Percentiles rank a stretch among this genome's conserved stretches.
Conservation (phyloP, 1,140 invertebrate species). For the Pseudomyrmex concolor region DNA sequence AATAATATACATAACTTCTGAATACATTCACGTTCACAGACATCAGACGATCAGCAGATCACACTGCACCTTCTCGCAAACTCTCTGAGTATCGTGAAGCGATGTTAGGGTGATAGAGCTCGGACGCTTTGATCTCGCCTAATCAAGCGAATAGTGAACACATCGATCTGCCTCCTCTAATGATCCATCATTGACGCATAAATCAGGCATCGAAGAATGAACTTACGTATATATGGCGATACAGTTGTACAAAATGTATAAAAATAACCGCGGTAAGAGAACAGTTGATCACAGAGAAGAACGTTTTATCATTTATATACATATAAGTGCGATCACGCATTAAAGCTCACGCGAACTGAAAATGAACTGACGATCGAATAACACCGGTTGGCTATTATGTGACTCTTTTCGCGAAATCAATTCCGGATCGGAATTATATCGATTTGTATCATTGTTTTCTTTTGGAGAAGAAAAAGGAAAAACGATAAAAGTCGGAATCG, state of each 20-base stretch:
- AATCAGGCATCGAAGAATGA: conserved; percentile 34
- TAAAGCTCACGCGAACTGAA: neutral
- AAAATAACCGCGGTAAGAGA: neutral
- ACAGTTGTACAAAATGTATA: conserved; percentile 1
- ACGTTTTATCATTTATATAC: conserved; percentile 8
- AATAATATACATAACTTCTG: no score
- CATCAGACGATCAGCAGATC: conserved; percentile 21
- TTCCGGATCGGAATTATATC: neutral
- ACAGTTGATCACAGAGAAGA: neutral
- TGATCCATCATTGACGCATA: conserved; percentile 46
- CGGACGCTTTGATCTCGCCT: conserved; percentile 46
- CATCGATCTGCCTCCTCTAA: conserved; percentile 44
- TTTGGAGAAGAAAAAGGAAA: no score
- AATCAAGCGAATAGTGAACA: conserved; percentile 52
- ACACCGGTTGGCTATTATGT: neutral
- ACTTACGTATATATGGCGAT: neutral
- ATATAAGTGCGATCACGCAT: neutral
- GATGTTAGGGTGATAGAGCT: conserved; percentile 17
- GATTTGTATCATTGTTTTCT: no score
- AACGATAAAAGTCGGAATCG: no score
- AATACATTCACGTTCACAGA: neutral
- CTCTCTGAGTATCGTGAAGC: neutral
- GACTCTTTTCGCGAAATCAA: neutral
- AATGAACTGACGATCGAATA: conserved; percentile 11
- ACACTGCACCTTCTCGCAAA: conserved; percentile 5